These are phyloP conservation scores for Coendou prehensilis DNA, from an alignment of 2,797 vertebrate species.

Conservation along the genomic window DNA sequence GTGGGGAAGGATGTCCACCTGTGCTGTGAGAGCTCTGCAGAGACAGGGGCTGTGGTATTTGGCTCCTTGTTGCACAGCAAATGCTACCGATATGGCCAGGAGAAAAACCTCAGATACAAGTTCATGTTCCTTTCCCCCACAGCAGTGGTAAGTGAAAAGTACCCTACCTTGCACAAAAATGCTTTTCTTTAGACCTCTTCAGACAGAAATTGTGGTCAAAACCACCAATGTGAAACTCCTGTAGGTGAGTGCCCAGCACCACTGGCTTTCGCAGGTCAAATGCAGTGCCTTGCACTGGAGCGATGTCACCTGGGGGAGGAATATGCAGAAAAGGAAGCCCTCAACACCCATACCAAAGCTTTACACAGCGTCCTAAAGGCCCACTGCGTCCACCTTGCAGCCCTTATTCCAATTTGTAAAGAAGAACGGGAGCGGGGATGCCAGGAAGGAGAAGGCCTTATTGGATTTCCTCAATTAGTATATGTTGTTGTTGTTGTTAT, in stretches of 20 bases:
- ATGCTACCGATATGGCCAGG: not conserved
- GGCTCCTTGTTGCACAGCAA: not conserved
- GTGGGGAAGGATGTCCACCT: not conserved
- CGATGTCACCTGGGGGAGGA: conserved; percentile 92
- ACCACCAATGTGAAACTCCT: conserved; percentile 90
- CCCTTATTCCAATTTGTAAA: not conserved
- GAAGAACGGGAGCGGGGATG: not conserved
- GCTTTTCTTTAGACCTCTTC: conserved; percentile 85
- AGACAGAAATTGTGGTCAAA: conserved; percentile 99
- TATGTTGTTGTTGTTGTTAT: not conserved
- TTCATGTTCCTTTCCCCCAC: not conserved
- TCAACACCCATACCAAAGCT: not conserved
- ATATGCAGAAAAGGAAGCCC: not conserved
- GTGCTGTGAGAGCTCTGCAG: not conserved
- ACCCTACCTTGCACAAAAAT: conserved; percentile 88
- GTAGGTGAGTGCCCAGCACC: conserved; percentile 91
- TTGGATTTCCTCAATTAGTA: conserved; percentile 1
- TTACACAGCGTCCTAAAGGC: not conserved
- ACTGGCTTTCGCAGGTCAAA: conserved; percentile 94
- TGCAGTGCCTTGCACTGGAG: conserved; percentile 90
- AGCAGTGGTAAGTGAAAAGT: not conserved
- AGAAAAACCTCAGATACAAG: not conserved
- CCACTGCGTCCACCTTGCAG: not conserved
- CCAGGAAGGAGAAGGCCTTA: not conserved
- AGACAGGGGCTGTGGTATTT: not conserved